Evolutionary conservation across 2,888 invertebrate species (phyloP).

Genomic region (Chymomyza caudatula): DNA sequence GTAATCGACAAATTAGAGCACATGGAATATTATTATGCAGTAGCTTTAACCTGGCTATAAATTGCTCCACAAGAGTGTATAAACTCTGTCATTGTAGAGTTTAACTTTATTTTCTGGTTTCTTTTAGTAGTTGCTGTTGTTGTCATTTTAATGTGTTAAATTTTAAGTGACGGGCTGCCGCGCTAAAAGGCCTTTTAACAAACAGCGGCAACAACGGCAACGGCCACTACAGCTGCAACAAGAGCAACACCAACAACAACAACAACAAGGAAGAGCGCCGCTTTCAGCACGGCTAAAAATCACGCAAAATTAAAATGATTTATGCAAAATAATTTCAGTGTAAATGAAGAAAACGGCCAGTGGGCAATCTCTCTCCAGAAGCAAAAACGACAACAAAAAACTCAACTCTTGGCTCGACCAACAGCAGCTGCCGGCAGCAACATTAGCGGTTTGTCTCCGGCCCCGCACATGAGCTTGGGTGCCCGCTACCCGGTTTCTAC

Average conservation of each 20-base stretch:
- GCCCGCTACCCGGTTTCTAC: background rate
- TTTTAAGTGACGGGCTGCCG: conserved; percentile 67
- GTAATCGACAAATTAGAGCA: too few relatives aligned
- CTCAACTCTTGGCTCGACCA: conserved; percentile 6
- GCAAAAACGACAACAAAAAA: conserved; percentile 2
- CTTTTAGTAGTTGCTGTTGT: background rate
- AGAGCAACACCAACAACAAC: background rate
- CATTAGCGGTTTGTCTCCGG: conserved; percentile 41
- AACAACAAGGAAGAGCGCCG: background rate
- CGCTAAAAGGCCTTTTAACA: conserved; percentile 56
- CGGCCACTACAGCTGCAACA: background rate
- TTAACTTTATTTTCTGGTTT: background rate
- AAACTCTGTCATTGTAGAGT: background rate
- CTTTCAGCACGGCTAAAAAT: conserved; percentile 48
- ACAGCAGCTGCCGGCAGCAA: conserved; percentile 22
- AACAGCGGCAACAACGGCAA: conserved; percentile 1
- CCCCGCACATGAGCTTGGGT: background rate
- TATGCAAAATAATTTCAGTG: conserved; percentile 68
- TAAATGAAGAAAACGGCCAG: conserved; percentile 62
- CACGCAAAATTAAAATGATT: conserved; percentile 71
- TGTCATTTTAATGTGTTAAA: conserved; percentile 60
- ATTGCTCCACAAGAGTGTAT: background rate
- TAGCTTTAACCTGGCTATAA: conserved; percentile 8
- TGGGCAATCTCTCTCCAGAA: conserved; percentile 20
- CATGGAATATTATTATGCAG: conserved; percentile 10